Percentiles rank a stretch among this genome's conserved stretches.
Conservation (phyloP, 2,888 invertebrate genomes). For the Coremacera marginata region DNA sequence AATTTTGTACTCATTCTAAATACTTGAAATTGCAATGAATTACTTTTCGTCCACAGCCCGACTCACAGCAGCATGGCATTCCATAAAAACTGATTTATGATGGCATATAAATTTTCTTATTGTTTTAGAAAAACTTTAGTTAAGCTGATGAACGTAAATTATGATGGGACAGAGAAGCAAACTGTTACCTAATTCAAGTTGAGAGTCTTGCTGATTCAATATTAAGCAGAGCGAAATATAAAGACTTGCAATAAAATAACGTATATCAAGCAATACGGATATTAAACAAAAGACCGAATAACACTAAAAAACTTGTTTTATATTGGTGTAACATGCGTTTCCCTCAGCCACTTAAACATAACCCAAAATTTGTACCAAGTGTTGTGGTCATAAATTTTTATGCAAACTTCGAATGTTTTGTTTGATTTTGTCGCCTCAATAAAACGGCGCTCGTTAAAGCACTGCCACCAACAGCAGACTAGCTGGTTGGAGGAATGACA, state of each 20-base stretch:
- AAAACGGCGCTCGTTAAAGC: constrained; percentile 20
- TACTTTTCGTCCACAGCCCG: neutral
- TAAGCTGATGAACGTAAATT: neutral
- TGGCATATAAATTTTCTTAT: neutral
- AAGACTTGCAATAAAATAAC: neutral
- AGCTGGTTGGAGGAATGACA: neutral
- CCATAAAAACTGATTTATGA: constrained; percentile 21
- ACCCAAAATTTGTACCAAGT: neutral
- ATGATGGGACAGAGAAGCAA: neutral
- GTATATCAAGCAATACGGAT: neutral
- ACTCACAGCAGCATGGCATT: neutral
- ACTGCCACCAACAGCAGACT: neutral
- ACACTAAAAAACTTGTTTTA: neutral
- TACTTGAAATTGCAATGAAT: constrained; percentile 12
- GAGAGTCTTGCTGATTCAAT: neutral
- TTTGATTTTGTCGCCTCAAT: constrained; percentile 28
- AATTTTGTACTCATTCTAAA: neutral
- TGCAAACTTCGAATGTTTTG: constrained; percentile 27
- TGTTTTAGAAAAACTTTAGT: neutral
- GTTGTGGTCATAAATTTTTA: constrained; percentile 24
- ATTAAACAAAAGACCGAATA: constrained; percentile 16
- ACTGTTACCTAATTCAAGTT: constrained; percentile 4
- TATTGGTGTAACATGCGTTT: neutral
- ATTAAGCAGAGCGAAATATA: neutral
- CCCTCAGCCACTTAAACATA: neutral